Evolutionary conservation across 2,888 invertebrate species (phyloP), one percentile per base, ranked within the genome.

Genomic region (Autographa pulchrina): DNA sequence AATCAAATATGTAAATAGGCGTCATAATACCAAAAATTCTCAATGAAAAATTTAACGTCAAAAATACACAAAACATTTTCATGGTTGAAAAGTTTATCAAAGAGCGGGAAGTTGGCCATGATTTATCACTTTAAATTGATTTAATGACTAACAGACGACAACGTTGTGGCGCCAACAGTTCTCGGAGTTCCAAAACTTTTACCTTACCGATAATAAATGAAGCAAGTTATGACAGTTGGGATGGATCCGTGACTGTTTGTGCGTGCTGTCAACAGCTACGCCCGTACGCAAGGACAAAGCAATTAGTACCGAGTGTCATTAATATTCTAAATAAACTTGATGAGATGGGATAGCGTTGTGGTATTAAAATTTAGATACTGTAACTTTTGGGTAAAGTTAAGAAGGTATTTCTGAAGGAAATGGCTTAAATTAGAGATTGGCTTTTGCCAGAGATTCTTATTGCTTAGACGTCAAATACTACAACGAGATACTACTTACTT

Each of bases 171-270:
- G 80, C 71, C 81, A 75, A 81, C 81, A 79, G 73, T 83, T 79
- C 79, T 81, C 72, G 72, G 70, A 81, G 85, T 87, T 84, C 75
- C 78, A 64, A 80, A 89, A 89, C 85, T 88, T 89, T 88, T 89
- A 87, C 85, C 84, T 86, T 78, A 81, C 81, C 82, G 82, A 84
- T 89, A 86, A 89, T 85, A 89, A 89, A 90, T 89, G 89, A 85
- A 82, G 80, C 77, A 87, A 89, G 86, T 89, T 90, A 79, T 85
- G 89, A 86, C 88, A 89, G 88, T 75, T 81, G 75, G 81, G 85
- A 84, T 78, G 85, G 81, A 85, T 85, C 85, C 85, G 85, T 87
- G 87, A 86, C 84, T 83, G 73, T 81, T 82, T 85, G 81, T 75
- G 85, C 77, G 81, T 76, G 78, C 81, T 81, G 83, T 83, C 83